Conservation (phyloP, 2,797 vertebrate species). For the Pseudomugil gertrudae region DNA sequence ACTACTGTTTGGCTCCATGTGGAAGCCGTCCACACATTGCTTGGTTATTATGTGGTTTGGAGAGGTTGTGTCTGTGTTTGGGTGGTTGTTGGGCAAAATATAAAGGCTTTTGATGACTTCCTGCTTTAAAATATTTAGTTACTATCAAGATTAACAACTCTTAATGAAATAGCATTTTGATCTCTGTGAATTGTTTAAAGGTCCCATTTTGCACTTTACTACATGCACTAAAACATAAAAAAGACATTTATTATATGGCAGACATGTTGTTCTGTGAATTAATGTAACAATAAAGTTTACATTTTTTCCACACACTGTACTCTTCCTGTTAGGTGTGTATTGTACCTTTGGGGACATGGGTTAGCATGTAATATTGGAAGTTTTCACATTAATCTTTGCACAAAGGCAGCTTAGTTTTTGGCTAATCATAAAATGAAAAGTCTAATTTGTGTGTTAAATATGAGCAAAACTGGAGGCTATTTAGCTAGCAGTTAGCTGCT, state of each 20-base stretch:
- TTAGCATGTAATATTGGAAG: neutral
- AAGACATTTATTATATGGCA: neutral
- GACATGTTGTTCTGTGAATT: neutral
- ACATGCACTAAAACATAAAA: slow-evolving; percentile 5
- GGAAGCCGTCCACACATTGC: slow-evolving; percentile 30
- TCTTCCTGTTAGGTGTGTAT: neutral
- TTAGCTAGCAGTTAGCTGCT: neutral
- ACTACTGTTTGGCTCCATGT: slow-evolving; percentile 61
- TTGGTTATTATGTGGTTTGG: slow-evolving; percentile 32
- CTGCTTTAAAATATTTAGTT: slow-evolving; percentile 11
- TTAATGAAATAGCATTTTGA: slow-evolving; percentile 1
- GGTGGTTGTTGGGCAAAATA: slow-evolving; percentile 22
- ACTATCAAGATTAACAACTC: neutral
- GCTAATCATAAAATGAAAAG: neutral
- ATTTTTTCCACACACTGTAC: neutral
- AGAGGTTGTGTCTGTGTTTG: slow-evolving; percentile 28
- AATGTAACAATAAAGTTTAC: neutral
- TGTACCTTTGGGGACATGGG: neutral
- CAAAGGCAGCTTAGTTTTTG: neutral
- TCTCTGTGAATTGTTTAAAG: slow-evolving; percentile 25
- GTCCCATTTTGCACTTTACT: slow-evolving; percentile 17
- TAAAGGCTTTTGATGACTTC: slow-evolving; percentile 16
- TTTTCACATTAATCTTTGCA: neutral
- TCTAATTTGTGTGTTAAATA: neutral
- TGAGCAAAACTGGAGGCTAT: no score